Percentiles rank a stretch among this genome's conserved stretches.
Conservation (phyloP, 2,113 vertebrate species). For the Toxotes chatareus region DNA sequence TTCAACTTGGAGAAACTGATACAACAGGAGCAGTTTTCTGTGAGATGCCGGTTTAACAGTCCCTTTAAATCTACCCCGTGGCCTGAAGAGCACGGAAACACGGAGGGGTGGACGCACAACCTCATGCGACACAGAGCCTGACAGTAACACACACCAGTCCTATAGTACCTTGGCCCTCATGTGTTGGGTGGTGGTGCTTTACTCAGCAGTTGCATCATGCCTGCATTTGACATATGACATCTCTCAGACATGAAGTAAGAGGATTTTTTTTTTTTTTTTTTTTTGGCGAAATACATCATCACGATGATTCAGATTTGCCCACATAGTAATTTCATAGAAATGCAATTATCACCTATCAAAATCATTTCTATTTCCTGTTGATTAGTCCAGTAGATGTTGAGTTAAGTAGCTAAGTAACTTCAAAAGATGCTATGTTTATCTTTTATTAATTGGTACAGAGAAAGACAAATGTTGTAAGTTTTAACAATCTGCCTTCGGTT, state of each 20-base stretch:
- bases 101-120: background rate
- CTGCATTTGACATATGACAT: slow-evolving; percentile 28
- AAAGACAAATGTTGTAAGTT: slow-evolving; percentile 19
- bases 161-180: background rate
- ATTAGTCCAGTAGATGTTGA: background rate
- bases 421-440: background rate
- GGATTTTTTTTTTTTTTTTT: slow-evolving; percentile 13
- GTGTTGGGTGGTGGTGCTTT: slow-evolving; percentile 39
- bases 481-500: slow-evolving; percentile 10
- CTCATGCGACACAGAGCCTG: background rate
- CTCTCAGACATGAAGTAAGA: slow-evolving; percentile 50
- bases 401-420: background rate
- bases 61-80: background rate
- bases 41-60: too few species aligned
- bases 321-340: background rate
- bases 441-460: background rate
- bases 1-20: too few species aligned
- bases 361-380: background rate
- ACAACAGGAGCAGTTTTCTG: background rate
- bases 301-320: slow-evolving; percentile 28
- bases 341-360: background rate
- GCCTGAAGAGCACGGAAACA: background rate
- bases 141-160: background rate
- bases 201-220: slow-evolving; percentile 45
- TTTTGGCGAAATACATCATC: background rate